Evolutionary conservation across 2,888 invertebrate genomes (phyloP), one percentile per base, ranked within the genome.

Genomic region (Nephrotoma guestfalica): DNA sequence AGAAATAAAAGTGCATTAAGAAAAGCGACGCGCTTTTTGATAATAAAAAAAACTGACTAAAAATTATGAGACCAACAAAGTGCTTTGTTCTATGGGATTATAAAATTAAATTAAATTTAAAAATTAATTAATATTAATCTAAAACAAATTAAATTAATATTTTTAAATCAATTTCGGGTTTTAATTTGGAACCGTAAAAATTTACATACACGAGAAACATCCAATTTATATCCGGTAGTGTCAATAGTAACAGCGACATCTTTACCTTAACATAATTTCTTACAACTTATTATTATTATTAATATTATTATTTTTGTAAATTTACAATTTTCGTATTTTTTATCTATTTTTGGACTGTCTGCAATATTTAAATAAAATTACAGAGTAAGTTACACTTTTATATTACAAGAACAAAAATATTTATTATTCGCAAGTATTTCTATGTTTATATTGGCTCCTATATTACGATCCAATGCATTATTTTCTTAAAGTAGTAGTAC

Each of bases 11-110:
- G 84, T 84, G 84, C 84, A 84, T 84, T 41, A 41, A 84, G 84
- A 84, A 84, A 84, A 85, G 42, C 85, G 43, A 85, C 85, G 85
- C 85, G 43, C n/a, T 84, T 84, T 84, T 41, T 71, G 71, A 30
- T 71, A 84, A 84, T 84, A 84, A 84, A 84, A 84, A 42, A 83
- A 5, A 84, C 15, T 30, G 42, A 84, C 41, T 41, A 85, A 15
- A 85, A 85, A 85, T 85, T 85, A 85, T 85, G 85, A 85, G 85
- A 85, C 85, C 85, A 85, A 18, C 18, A 85, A 85, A 85, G 85
- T 85, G 42, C 42, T 84, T 84, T 42, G 84, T 84, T 84, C 42
- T 13, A 84, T 41, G 43, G 85, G 85, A 85, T 85, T 85, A 85
- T 85, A 85, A 85, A 11, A 85, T 15, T 18, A 85, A 85, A 18